Percentiles rank a stretch among this genome's conserved stretches.
Conservation (phyloP, 1,140 invertebrate genomes). For the Ridgeia piscesae region DNA sequence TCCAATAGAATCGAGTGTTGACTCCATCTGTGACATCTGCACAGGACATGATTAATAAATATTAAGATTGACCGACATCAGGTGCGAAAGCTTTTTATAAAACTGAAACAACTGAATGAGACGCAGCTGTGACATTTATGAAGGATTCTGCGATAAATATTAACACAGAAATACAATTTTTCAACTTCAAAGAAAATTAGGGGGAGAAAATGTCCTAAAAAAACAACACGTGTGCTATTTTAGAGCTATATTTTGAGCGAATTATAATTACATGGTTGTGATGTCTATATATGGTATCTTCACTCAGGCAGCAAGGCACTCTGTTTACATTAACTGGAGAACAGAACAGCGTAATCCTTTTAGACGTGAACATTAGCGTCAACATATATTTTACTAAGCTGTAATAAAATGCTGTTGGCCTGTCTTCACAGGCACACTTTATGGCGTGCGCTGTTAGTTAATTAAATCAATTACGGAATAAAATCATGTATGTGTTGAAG, state of each 20-base stretch:
- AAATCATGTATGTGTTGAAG: too few relatives aligned
- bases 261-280: background rate
- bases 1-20: background rate
- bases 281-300: background rate
- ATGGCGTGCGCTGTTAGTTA: background rate
- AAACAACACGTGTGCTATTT: background rate
- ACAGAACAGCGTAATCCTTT: background rate
- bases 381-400: background rate
- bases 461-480: background rate
- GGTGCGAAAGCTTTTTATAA: background rate
- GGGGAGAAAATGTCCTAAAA: background rate
- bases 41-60: background rate
- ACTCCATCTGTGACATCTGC: background rate
- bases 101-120: background rate
- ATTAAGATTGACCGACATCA: background rate
- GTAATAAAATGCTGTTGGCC: background rate
- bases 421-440: background rate
- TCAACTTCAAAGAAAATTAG: background rate
- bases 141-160: background rate
- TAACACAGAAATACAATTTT: background rate
- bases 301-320: background rate
- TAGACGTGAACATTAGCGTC: background rate
- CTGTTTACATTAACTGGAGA: background rate
- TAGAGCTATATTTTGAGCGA: background rate
- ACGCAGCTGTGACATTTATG: background rate